These are phyloP conservation scores for Drosophila nigricruria DNA, from an alignment of 2,888 invertebrate genomes.

Conservation along the genomic window DNA sequence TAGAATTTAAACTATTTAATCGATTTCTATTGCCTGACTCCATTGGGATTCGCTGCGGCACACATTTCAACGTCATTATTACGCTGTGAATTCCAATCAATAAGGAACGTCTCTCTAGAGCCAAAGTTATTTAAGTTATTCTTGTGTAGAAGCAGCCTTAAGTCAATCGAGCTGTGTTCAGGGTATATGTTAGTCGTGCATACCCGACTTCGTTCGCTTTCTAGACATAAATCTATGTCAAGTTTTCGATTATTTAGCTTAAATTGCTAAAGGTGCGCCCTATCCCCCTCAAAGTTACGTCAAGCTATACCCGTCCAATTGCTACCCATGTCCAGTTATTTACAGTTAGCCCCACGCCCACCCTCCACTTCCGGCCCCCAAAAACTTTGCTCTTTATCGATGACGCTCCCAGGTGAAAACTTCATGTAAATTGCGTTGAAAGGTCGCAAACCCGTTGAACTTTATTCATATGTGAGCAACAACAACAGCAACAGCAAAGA, in stretches of 20 bases:
- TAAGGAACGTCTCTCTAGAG: background rate
- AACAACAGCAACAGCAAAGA: slow-evolving; percentile 3
- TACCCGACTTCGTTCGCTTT: background rate
- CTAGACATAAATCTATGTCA: background rate
- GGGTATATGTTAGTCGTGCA: background rate
- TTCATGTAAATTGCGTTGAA: slow-evolving; percentile 70
- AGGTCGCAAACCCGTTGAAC: slow-evolving; percentile 57
- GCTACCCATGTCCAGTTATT: slow-evolving; percentile 6
- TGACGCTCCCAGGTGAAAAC: slow-evolving; percentile 64
- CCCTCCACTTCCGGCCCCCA: background rate
- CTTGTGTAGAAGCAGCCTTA: background rate
- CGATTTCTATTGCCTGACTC: background rate
- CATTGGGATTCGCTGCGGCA: background rate
- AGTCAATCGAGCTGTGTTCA: background rate
- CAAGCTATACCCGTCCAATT: background rate
- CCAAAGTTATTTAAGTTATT: background rate
- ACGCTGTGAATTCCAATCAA: background rate
- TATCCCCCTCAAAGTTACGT: background rate
- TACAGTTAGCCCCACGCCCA: background rate
- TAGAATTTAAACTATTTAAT: slow-evolving; percentile 10
- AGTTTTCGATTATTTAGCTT: slow-evolving; percentile 10
- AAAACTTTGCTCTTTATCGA: slow-evolving; percentile 15
- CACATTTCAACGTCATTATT: background rate
- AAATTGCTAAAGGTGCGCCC: background rate
- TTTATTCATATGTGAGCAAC: slow-evolving; percentile 39